Conservation (phyloP, 2,888 invertebrate genomes). For the Coleophora deauratella region DNA sequence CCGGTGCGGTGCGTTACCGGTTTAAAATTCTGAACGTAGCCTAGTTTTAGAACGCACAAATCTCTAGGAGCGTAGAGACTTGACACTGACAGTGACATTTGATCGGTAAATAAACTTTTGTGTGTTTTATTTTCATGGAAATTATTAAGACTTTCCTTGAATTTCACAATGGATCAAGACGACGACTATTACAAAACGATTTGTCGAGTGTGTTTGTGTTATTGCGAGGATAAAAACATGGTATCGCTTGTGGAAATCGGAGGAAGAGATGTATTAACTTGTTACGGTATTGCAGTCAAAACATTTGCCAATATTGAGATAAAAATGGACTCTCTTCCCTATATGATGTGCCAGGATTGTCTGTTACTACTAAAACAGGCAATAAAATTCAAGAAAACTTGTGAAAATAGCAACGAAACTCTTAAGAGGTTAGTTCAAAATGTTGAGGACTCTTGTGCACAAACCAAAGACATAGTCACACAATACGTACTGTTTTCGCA, state of each 20-base stretch:
- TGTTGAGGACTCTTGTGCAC: constrained; percentile 9
- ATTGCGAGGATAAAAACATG: constrained; percentile 31
- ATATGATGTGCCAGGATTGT: constrained; percentile 46
- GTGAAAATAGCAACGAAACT: constrained; percentile 40
- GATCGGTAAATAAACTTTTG: background rate
- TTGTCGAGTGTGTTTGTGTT: constrained; percentile 49
- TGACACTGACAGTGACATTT: no score
- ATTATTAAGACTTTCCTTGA: background rate
- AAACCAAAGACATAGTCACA: constrained; percentile 30
- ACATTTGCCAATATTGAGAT: constrained; percentile 38
- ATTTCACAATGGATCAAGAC: constrained; percentile 29
- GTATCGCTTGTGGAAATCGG: constrained; percentile 38
- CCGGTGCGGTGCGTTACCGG: no score
- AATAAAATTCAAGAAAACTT: constrained; percentile 46
- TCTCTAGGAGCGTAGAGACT: no score
- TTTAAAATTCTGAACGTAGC: no score
- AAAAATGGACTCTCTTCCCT: constrained; percentile 38
- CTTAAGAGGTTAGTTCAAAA: constrained; percentile 23
- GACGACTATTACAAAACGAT: constrained; percentile 38
- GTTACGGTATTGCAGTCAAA: constrained; percentile 39
- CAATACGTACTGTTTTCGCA: constrained; percentile 33
- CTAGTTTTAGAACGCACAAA: no score
- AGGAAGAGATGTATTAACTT: constrained; percentile 33
- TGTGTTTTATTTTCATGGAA: background rate
- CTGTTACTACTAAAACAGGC: constrained; percentile 41